Conservation (phyloP, 2,113 vertebrate species). For the Cheirogaleus medius region DNA sequence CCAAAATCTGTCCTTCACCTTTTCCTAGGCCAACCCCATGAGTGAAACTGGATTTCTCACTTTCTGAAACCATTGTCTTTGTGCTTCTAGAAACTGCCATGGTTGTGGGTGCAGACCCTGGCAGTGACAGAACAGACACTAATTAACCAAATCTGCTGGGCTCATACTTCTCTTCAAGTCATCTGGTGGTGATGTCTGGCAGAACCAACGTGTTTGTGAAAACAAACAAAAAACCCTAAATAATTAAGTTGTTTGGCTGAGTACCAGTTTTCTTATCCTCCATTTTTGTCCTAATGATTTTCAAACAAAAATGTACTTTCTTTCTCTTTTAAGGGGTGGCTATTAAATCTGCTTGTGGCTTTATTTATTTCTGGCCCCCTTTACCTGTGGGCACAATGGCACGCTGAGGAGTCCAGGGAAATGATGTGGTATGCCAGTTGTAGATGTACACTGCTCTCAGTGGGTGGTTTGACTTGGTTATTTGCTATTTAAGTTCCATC, state of each 20-base stretch:
- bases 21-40: not conserved
- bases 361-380: not conserved
- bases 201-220: not conserved
- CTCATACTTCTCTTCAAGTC: not conserved
- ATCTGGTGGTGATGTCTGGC: not conserved
- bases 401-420: not conserved
- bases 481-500: not conserved
- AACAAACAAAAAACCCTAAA: not conserved
- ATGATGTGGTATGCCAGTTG: not conserved
- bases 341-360: not conserved
- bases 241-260: not conserved
- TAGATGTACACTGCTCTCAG: not conserved
- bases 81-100: not conserved
- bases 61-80: not conserved
- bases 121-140: not conserved
- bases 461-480: not conserved
- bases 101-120: not conserved
- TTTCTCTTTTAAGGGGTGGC: not conserved
- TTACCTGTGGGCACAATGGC: not conserved
- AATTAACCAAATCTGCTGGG: not conserved
- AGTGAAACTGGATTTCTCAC: not conserved
- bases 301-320: not conserved
- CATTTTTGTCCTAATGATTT: not conserved
- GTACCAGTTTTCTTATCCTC: not conserved
- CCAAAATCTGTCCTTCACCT: not conserved